A percentile compares a stretch with the other conserved stretches of the same genome.
phyloP scores from a whole-genome alignment of 2,797 vertebrate genomes.

The Coregonus ussuriensis region DNA sequence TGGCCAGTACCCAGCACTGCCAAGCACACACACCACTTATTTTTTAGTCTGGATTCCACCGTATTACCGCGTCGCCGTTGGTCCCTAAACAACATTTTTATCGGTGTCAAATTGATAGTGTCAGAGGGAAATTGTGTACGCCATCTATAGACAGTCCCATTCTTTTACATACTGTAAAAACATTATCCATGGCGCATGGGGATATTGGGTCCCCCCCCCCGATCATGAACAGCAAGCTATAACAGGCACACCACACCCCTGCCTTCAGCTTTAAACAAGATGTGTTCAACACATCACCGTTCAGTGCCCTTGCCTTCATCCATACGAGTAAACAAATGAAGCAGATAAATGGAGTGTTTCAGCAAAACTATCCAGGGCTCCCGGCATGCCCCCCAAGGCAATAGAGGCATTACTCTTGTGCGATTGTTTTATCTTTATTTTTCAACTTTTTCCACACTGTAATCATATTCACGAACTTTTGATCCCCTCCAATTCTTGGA shows the following conservation, averaged over 20 bases:
- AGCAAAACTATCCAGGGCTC: conserved; percentile 66
- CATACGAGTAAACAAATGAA: conserved; percentile 28
- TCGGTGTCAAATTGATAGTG: conserved; percentile 67
- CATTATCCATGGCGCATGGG: conserved; percentile 58
- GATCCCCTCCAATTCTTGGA: conserved; percentile 69
- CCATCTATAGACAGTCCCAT: conserved; percentile 47
- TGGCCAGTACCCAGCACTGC: conserved; percentile 64
- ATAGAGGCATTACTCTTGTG: conserved; percentile 69
- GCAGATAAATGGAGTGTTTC: conserved; percentile 71
- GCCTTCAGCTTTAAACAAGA: conserved; percentile 60
- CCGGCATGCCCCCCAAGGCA: conserved; percentile 57
- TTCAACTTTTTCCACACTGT: conserved; percentile 57
- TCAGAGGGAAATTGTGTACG: conserved; percentile 31
- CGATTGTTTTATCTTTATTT: conserved; percentile 69
- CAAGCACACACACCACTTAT: conserved; percentile 68
- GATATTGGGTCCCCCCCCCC: conserved; percentile 70
- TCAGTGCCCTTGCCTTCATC: conserved; percentile 55
- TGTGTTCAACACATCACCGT: conserved; percentile 68
- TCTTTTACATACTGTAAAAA: conserved; percentile 49
- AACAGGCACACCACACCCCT: conserved; percentile 55
- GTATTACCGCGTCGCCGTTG: conserved; percentile 56
- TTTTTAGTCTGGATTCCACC: conserved; percentile 52
- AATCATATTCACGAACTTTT: conserved; percentile 79
- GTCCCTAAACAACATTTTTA: conserved; percentile 59
- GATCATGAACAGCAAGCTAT: conserved; percentile 60